A percentile compares a stretch with the other conserved stretches of the same genome.
Conservation (phyloP, 1,140 invertebrate genomes). For the Elymnias hypermnestra region DNA sequence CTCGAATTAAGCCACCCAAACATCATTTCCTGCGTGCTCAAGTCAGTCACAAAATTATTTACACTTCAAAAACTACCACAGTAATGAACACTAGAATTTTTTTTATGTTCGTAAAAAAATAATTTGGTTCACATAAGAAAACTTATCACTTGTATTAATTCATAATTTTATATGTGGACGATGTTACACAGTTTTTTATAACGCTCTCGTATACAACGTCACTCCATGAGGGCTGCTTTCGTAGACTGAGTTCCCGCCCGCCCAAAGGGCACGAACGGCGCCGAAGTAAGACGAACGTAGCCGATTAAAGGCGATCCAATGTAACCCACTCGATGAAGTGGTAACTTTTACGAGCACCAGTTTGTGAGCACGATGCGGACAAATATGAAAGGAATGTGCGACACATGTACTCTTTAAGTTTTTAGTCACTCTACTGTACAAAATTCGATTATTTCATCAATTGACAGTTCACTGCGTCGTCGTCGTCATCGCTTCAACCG, state of each 20-base stretch:
- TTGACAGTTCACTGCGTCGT: too few species aligned
- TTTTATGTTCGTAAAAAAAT: too few species aligned
- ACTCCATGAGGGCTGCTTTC: slow-evolving; percentile 22
- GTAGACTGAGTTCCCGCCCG: slow-evolving; percentile 56
- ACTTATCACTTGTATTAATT: slow-evolving; percentile 34
- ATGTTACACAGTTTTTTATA: slow-evolving; percentile 37
- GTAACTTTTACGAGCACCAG: slow-evolving; percentile 68
- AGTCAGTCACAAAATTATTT: too few species aligned
- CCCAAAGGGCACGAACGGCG: slow-evolving; percentile 37
- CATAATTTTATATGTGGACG: slow-evolving; percentile 37
- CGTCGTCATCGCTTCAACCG: too few species aligned
- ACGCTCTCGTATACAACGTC: slow-evolving; percentile 28
- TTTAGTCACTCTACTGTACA: not conserved
- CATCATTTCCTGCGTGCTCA: slow-evolving; percentile 51
- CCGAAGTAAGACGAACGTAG: slow-evolving; percentile 31
- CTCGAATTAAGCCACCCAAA: slow-evolving; percentile 39
- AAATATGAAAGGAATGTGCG: slow-evolving; percentile 55
- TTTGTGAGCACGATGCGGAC: slow-evolving; percentile 45
- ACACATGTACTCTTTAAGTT: slow-evolving; percentile 30
- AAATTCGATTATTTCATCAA: too few species aligned
- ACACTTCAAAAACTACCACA: too few species aligned
- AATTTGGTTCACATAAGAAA: slow-evolving; percentile 48
- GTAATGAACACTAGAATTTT: too few species aligned
- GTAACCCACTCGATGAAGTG: slow-evolving; percentile 70
- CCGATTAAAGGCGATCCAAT: slow-evolving; percentile 50